Evolutionary conservation across 2,888 invertebrate species (phyloP).

Genomic region (Andrena chrysosceles): DNA sequence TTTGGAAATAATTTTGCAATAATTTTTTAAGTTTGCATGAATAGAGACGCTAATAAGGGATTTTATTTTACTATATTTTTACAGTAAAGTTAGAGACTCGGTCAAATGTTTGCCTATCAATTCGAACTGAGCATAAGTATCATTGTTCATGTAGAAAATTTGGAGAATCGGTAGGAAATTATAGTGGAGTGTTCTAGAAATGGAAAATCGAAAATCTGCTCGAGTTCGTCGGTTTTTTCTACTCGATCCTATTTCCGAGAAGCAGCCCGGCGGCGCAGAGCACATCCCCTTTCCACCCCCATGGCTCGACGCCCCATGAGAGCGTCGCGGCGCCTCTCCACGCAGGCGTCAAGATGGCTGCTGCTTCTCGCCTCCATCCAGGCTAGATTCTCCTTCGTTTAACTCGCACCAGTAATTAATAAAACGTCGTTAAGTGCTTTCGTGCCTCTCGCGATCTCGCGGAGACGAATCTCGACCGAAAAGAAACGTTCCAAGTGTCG

Average conservation of each 20-base stretch:
- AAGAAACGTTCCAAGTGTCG: slow-evolving; percentile 39
- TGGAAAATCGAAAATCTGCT: slow-evolving; percentile 18
- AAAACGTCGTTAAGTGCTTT: slow-evolving; percentile 74
- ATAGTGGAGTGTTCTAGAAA: background rate
- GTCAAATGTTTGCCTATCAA: background rate
- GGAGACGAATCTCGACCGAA: slow-evolving; percentile 32
- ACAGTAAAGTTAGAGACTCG: background rate
- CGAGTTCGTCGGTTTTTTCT: slow-evolving; percentile 39
- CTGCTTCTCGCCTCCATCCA: slow-evolving; percentile 75
- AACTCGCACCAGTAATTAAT: slow-evolving; percentile 76
- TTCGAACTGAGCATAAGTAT: background rate
- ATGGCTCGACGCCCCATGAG: slow-evolving; percentile 63
- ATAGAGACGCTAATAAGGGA: too few species aligned
- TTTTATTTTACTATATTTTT: background rate
- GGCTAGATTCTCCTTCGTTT: slow-evolving; percentile 70
- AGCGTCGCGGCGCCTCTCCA: slow-evolving; percentile 71
- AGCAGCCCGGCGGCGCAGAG: slow-evolving; percentile 64
- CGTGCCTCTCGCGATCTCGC: slow-evolving; percentile 62
- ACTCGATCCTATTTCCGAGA: slow-evolving; percentile 73
- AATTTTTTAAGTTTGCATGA: background rate
- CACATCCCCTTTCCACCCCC: slow-evolving; percentile 73
- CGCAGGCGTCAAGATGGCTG: slow-evolving; percentile 84
- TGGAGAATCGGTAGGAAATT: background rate
- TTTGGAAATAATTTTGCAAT: background rate
- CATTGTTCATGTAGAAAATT: background rate